Evolutionary conservation across 2,888 invertebrate genomes (phyloP).

Genomic region (Metopia argyrocephala): DNA sequence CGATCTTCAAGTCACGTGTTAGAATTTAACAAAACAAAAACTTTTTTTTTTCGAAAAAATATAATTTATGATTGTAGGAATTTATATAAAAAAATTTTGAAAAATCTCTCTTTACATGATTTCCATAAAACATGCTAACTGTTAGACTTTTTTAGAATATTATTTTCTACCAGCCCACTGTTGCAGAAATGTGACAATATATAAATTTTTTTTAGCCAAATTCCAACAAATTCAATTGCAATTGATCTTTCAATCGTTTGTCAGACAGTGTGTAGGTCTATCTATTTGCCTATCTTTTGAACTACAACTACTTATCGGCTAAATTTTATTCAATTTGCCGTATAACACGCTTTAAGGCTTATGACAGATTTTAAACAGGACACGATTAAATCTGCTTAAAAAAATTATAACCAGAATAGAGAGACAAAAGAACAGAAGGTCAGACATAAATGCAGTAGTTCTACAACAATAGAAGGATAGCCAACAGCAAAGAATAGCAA

Average conservation of each 20-base stretch:
- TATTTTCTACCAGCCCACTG: slow-evolving; percentile 15
- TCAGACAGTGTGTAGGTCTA: background rate
- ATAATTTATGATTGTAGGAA: no score
- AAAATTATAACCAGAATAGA: background rate
- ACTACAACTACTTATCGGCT: slow-evolving; percentile 27
- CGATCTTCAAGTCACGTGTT: no score
- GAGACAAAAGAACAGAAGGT: background rate
- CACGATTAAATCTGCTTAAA: slow-evolving; percentile 51
- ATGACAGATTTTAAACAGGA: slow-evolving; percentile 71
- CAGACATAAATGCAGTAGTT: background rate
- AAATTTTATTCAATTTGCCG: slow-evolving; percentile 74
- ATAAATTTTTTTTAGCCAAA: background rate
- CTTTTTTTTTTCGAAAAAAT: no score
- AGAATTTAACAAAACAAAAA: no score
- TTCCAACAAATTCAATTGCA: slow-evolving; percentile 17
- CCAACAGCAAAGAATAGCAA: background rate
- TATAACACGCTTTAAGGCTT: slow-evolving; percentile 77
- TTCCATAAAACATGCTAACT: background rate
- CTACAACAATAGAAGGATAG: background rate
- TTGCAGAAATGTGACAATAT: slow-evolving; percentile 11
- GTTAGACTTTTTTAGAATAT: no score
- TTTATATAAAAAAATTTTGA: no score
- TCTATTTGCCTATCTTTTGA: background rate
- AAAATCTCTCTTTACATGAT: no score
- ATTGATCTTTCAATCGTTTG: slow-evolving; percentile 41